Conservation (phyloP, 2,888 invertebrate species). For the Rhamphomyia laevipes region DNA sequence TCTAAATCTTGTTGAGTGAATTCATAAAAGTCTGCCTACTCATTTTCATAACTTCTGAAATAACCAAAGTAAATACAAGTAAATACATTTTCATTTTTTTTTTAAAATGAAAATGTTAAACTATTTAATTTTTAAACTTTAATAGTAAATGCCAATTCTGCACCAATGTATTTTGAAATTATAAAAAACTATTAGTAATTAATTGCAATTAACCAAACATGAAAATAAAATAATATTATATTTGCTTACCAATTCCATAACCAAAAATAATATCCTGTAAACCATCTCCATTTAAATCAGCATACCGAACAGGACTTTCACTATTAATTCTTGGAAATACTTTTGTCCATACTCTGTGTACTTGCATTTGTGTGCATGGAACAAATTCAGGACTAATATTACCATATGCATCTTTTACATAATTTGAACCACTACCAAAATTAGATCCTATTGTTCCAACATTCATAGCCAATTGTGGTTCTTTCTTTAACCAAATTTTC, state of each 20-base stretch:
- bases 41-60: no score
- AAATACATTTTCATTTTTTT: no score
- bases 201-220: neutral
- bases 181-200: no score
- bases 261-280: slow-evolving; percentile 62
- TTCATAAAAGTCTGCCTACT: no score
- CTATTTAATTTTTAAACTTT: neutral
- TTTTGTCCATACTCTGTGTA: slow-evolving; percentile 48
- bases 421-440: neutral
- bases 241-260: slow-evolving; percentile 54
- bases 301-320: slow-evolving; percentile 58
- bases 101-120: no score
- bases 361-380: slow-evolving; percentile 35
- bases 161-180: no score
- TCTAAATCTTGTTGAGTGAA: no score
- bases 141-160: no score
- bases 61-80: no score
- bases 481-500: slow-evolving; percentile 44
- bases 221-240: no score
- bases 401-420: slow-evolving; percentile 17
- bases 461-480: slow-evolving; percentile 10
- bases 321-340: slow-evolving; percentile 58
- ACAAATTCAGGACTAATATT: slow-evolving; percentile 30
- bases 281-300: slow-evolving; percentile 61
- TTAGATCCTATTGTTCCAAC: slow-evolving; percentile 5